Conservation (phyloP, 2,888 invertebrate genomes). For the Dryobotodes eremita region DNA sequence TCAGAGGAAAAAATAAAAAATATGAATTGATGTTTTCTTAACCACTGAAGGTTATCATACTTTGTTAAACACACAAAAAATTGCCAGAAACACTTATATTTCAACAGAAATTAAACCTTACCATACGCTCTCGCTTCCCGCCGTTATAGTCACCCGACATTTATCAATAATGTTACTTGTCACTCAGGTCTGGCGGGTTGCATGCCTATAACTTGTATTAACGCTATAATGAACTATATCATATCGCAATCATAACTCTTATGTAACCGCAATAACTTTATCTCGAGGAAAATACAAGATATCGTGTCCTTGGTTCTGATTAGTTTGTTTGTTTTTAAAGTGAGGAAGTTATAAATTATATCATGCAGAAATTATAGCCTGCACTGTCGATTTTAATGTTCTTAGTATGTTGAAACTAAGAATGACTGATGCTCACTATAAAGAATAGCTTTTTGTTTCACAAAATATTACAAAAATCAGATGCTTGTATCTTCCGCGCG, state of each 20-base stretch:
- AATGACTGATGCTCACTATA: not conserved
- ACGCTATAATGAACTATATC: constrained; percentile 57
- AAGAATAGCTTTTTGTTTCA: not conserved
- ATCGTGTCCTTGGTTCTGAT: constrained; percentile 27
- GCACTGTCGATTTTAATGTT: not conserved
- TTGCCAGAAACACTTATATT: no score
- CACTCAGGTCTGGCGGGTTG: constrained; percentile 61
- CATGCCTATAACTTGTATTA: constrained; percentile 61
- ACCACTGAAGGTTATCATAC: no score
- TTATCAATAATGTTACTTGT: constrained; percentile 73
- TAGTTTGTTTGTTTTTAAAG: constrained; percentile 39
- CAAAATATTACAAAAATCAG: not conserved
- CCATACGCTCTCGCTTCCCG: not conserved
- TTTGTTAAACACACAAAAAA: no score
- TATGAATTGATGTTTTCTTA: no score
- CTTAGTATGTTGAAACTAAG: not conserved
- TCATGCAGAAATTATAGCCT: not conserved
- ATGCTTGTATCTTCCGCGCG: not conserved
- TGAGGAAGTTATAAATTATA: constrained; percentile 39
- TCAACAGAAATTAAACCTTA: not conserved
- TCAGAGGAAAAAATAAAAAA: no score
- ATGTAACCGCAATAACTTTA: constrained; percentile 49
- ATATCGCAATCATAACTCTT: constrained; percentile 65
- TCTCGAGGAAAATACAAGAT: constrained; percentile 51
- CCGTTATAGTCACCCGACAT: constrained; percentile 21